Base-by-base conservation (phyloP, 2,113 vertebrate species). In the Tetraodon nigroviridis region DNA sequence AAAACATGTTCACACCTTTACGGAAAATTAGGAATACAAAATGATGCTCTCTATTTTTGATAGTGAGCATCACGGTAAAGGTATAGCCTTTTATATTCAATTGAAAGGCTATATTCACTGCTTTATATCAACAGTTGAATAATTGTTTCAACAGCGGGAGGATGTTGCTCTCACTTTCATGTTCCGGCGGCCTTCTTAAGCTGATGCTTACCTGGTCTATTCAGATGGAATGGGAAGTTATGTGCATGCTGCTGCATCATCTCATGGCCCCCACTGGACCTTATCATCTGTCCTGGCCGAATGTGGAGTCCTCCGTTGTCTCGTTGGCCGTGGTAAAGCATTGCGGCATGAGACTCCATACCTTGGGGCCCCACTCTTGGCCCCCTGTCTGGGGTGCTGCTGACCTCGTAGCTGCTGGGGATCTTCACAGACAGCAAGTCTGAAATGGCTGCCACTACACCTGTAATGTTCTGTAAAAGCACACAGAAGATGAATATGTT, bases 371-470 rank as follows among this genome's bases (percentile, higher is more conserved):
- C 80, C 29, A 81, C 17, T 52, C 79, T 80, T 18, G 70, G 73
- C 15, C 77, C 83, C 41, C 82, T 74, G 56, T 94, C 84, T 27
- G 93, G 93, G 68, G 92, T 91, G 6, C 83, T 93, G 83, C 93
- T 96, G 54, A 98, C 92, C 75, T 98, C 95, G 0, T 96, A 98
- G 78, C 94, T 96, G 88, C 91, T 93, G 52, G 95, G 95, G 55
- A 97, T 92, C 83, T 94, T 92, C 67, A 98, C 92, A 2, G 92
- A 92, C 12, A 87, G 73, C 0, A 85, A 80, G 52, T 86, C 79
- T 54, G 79, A 86, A 59, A 83, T 83, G 45, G 82, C 94, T 46
- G 95, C 93, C 62, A 97, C 92, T 14, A 97, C 90, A 1, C 87
- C 90, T 11, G 90, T 91, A 6, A 97, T 96, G 75, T 96, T 95